Base-by-base conservation (phyloP, 2,888 invertebrate species). In the Pelosia muscerda region DNA sequence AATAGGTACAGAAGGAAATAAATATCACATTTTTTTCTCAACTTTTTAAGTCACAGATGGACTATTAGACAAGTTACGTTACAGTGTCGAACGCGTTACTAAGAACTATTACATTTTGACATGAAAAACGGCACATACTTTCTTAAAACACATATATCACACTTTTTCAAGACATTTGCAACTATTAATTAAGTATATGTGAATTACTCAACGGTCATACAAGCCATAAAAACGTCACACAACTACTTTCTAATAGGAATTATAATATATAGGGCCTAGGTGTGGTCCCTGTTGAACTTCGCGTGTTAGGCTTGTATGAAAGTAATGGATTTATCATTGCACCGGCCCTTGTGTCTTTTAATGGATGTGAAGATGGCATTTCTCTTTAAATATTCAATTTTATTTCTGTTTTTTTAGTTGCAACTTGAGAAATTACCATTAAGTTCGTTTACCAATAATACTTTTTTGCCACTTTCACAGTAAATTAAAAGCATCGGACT, bases 241-340 rank as follows among this genome's bases (percentile, higher is more conserved):
- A 65, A 70, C 68, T 62, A 73, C 81, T 82, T 79, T 84, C 83
- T 81, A 81, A 81, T 80, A 81, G 70, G 76, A 84, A 81, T 78
- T 73, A 65, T 71, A 74, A 69, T 67, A 81, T 71, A 75, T 71
- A 63, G 82, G 82, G 55, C 78, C 81, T 57, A 81, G 55, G 54
- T 68, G 42, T 71, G 74, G 34, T 53, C 81, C 85, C 55, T 81
- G 81, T 64, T 77, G 74, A 74, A 84, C 76, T 74, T 85, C 77
- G 85, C 86, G 84, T 85, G 85, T 73, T 74, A 69, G 71, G 65
- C 65, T 69, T 76, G 73, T 66, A 71, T 76, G 69, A 22, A 31
- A 53, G 62, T 68, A 54, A 74, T 73, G 60, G 65, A 78, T 79
- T 76, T 78, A 79, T 58, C 63, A 67, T 65, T 65, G 63, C 66